Base-by-base conservation (phyloP, 2,797 vertebrate genomes). In the Eospalax fontanierii region DNA sequence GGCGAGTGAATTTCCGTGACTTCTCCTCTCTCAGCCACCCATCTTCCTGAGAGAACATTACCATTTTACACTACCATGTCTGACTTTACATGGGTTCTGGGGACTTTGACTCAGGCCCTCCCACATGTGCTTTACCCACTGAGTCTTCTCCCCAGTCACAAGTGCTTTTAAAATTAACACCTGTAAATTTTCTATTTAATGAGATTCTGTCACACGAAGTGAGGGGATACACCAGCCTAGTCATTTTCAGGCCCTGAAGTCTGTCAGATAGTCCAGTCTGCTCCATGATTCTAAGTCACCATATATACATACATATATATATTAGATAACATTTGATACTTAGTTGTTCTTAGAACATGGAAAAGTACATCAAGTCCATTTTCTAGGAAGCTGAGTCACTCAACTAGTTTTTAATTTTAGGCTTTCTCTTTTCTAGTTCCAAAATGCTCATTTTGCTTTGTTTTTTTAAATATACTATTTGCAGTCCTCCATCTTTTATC, bases 351-450 rank as follows among this genome's bases (percentile, higher is more conserved):
- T 16, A 38, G 5, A 83, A 94, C 7, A 83, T 63, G 18, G 19
- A 70, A 86, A 86, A 59, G 18, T 50, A 84, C 3, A 26, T 19
- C 54, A 16, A 43, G 24, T 86, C 50, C 21, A 78, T 82, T 92
- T 90, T 65, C 15, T 30, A 4, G 11, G 76, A 96, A 87, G 12
- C 43, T 59, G 21, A 76, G 83, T 4, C 26, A 57, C 79, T 46
- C 19, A 75, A 57, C 75, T 89, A 70, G 73, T 59, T 94, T 90
- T 83, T 79, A 87, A 96, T 89, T 78, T 94, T 22, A 71, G 2
- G 43, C 33, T 95, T 91, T 89, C 14, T 66, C 94, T 80, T 65
- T 91, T 87, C 12, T 88, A 57, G 7, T 86, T 89, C 40, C 59
- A 84, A 94, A 94, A 76, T 89, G 73, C 18, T 15, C 26, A 50